Evolutionary conservation across 1,140 invertebrate genomes (phyloP), one percentile per base, ranked within the genome.

Genomic region (Drosophila melanica): DNA sequence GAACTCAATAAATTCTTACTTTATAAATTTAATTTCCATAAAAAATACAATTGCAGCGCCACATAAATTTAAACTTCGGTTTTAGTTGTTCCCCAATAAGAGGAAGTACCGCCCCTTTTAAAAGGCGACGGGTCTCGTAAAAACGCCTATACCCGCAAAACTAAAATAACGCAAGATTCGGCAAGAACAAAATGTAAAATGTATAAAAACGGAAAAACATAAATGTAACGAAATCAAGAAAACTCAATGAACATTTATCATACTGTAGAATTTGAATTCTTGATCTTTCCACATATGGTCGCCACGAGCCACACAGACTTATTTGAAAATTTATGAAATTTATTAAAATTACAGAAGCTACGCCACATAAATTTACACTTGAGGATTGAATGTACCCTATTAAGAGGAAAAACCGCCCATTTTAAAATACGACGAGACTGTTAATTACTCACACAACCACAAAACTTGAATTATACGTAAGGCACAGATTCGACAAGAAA

Each of bases 351-450:
- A 55, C 63, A 57, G 50, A 35, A 18, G 55, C 12, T 59, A 60
- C 18, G 55, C 44, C 65, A 68, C 55, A 68, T 68, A 60, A 67
- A 67, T 59, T 59, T 16, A 11, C 8, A 23, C 33, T 16, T 33
- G 14, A 51, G 60, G 30, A 51, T 63, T 63, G 35, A 30, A 20
- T 18, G 12, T 14, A 59, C 11, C 14, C 11, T 16, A 45, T 45
- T 23, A 55, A 64, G 11, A 27, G 16, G 18, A 23, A 4, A 16
- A 4, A 18, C 41, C 53, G 64, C 64, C 64, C 53, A 64, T 11
- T 48, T 18, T 3, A 35, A 4, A 11, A 55, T 1, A 12, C 1
- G 11, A 11, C 33, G 39, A 48, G 48, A 48, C 58, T 69, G 58
- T 54, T 69, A 62, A 54, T 63, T 53, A 45, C 23, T 11, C 23